Evolutionary conservation across 2,113 vertebrate species (phyloP), one percentile per base, ranked within the genome.

Genomic region (Nothoprocta perdicaria): DNA sequence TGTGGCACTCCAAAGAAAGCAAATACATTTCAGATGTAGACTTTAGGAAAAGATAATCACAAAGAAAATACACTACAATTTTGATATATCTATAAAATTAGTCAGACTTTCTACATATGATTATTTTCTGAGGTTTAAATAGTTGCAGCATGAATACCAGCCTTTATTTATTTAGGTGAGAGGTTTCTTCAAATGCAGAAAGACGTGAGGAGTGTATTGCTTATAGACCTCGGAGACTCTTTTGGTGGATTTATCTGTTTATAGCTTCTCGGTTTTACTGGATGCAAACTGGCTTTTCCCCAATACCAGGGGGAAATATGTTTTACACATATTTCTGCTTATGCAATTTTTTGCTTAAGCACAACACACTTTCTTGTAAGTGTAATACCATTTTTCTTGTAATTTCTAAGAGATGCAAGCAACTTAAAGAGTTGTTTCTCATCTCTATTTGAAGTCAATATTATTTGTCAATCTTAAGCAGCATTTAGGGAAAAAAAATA

Each of bases 91-190:
- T 84, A 62, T 52, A 63, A 46, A 11, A 61, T 45, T 72, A 79
- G 21, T 33, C 63, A n/a, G 38, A 61, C 46, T 79, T 80, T 76
- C 29, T 55, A 3, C 6, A 12, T 0, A 1, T 84, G 31, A 4
- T 45, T 89, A 19, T 81, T 95, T 92, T 75, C 31, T 92, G 53
- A 63, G 19, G 2, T 86, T 89, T 84, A 41, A 57, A 45, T 67
- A 24, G 5, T 75, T 87, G 27, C 26, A 52, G 21, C 38, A 1
- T 67, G 7, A 84, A 33, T 72, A 75, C 22, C 78, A 19, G 26
- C 73, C 4, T 62, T 22, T 17, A 6, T 73, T 76, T 65, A 65
- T 16, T 63, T 58, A 35, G 11, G 22, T 83, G 66, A 68, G 45
- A 23, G 43, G 24, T 21, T n/a, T n/a, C 46, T 23, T 24, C 66